These are phyloP conservation scores for Bembecia ichneumoniformis DNA, from an alignment of 2,888 invertebrate species.

Conservation along the genomic window DNA sequence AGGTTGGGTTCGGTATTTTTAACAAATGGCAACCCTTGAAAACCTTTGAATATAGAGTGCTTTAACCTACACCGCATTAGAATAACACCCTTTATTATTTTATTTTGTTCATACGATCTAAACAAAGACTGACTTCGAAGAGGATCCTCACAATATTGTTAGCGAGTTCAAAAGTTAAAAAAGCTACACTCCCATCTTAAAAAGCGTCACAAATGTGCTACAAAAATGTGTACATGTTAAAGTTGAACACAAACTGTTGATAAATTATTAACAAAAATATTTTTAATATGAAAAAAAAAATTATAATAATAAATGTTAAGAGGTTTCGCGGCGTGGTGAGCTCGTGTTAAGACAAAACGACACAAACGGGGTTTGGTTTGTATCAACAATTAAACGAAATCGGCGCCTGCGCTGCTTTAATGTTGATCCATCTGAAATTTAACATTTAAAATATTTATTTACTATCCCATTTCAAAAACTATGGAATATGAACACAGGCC, in stretches of 20 bases:
- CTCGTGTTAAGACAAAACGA: constrained; percentile 9
- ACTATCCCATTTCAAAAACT: too few relatives aligned
- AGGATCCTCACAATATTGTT: constrained; percentile 1
- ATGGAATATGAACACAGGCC: too few relatives aligned
- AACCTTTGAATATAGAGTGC: too few relatives aligned
- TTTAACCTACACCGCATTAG: too few relatives aligned
- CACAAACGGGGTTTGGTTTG: constrained; percentile 26
- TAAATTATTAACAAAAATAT: constrained; percentile 64
- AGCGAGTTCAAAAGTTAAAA: constrained; percentile 13
- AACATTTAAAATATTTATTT: too few relatives aligned
- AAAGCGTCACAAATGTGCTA: constrained; percentile 61
- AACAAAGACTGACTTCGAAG: too few relatives aligned
- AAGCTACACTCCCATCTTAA: constrained; percentile 34
- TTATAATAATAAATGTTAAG: constrained; percentile 9
- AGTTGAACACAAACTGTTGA: constrained; percentile 51
- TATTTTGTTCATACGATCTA: too few relatives aligned
- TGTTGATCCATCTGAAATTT: constrained; percentile 64
- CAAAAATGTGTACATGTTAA: constrained; percentile 52
- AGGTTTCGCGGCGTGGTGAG: too few relatives aligned
- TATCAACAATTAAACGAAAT: constrained; percentile 23
- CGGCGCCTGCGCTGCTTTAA: constrained; percentile 32
- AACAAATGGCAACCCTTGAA: too few relatives aligned
- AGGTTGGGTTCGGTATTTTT: too few relatives aligned
- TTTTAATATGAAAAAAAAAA: constrained; percentile 53
- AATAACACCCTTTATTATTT: too few relatives aligned